Evolutionary conservation across 1,140 invertebrate species (phyloP).

Genomic region (Copidosoma floridanum): DNA sequence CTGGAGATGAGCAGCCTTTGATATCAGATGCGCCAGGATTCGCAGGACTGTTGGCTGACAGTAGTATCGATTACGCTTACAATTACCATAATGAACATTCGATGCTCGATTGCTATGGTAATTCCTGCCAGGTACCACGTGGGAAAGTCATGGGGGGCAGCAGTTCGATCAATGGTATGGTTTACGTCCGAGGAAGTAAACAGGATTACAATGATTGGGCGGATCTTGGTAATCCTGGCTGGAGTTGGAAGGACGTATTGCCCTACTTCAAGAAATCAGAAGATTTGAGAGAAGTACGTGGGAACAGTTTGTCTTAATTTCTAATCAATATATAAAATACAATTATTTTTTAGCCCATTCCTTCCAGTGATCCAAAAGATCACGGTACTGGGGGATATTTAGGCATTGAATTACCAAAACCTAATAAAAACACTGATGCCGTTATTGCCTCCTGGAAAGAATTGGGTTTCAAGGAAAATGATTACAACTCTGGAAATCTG

Average conservation of each 20-base stretch:
- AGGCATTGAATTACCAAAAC: background rate
- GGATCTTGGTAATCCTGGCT: background rate
- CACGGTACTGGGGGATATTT: background rate
- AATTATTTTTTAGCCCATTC: too few relatives aligned
- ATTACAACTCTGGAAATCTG: slow-evolving; percentile 4
- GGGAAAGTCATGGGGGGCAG: slow-evolving; percentile 5
- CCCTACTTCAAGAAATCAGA: slow-evolving; percentile 11
- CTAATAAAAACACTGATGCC: background rate
- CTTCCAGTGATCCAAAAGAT: too few relatives aligned
- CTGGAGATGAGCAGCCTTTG: slow-evolving; percentile 4
- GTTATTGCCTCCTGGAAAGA: background rate
- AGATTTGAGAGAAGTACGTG: background rate
- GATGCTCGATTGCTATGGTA: background rate
- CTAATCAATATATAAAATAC: too few relatives aligned
- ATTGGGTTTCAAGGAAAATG: background rate
- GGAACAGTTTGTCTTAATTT: too few relatives aligned
- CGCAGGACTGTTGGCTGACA: background rate
- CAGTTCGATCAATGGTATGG: background rate
- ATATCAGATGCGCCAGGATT: background rate
- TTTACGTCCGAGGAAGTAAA: background rate
- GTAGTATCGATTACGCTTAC: background rate
- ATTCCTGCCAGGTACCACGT: background rate
- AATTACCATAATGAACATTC: background rate
- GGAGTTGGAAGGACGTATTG: slow-evolving; percentile 4
- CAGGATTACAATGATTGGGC: slow-evolving; percentile 1